These are phyloP conservation scores for Cremastinae sp. DNA, from an alignment of 2,888 invertebrate species.

Conservation along the genomic window DNA sequence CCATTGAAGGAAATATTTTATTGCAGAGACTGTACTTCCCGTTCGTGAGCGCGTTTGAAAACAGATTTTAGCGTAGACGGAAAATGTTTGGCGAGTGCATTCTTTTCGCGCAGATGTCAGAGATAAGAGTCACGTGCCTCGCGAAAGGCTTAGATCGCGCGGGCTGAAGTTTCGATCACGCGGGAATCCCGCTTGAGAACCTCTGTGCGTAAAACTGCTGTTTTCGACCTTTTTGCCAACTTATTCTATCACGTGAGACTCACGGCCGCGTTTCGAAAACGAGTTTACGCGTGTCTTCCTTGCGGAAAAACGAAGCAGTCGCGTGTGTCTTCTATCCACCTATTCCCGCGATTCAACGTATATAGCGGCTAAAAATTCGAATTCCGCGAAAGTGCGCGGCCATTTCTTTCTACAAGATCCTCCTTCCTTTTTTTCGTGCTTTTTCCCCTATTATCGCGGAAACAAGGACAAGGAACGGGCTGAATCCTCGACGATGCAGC, in stretches of 20 bases:
- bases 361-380: neutral
- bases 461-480: too few relatives aligned
- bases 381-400: too few relatives aligned
- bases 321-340: neutral
- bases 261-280: slow-evolving; percentile 52
- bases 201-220: slow-evolving; percentile 44
- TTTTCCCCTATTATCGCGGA: too few relatives aligned
- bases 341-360: too few relatives aligned
- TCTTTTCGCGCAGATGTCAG: slow-evolving; percentile 9
- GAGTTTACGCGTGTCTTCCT: slow-evolving; percentile 54
- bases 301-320: slow-evolving; percentile 29
- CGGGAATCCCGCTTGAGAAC: slow-evolving; percentile 55
- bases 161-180: neutral
- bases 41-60: too few relatives aligned
- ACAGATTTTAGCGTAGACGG: neutral
- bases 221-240: slow-evolving; percentile 50
- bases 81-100: neutral
- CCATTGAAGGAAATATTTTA: too few relatives aligned
- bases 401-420: too few relatives aligned
- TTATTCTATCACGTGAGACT: slow-evolving; percentile 49
- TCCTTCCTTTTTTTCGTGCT: neutral
- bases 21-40: too few relatives aligned
- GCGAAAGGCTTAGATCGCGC: too few relatives aligned
- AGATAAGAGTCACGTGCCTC: slow-evolving; percentile 51
- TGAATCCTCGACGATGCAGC: too few relatives aligned